Evolutionary conservation across 2,888 invertebrate genomes (phyloP).

Genomic region (Osmoderma eremita): DNA sequence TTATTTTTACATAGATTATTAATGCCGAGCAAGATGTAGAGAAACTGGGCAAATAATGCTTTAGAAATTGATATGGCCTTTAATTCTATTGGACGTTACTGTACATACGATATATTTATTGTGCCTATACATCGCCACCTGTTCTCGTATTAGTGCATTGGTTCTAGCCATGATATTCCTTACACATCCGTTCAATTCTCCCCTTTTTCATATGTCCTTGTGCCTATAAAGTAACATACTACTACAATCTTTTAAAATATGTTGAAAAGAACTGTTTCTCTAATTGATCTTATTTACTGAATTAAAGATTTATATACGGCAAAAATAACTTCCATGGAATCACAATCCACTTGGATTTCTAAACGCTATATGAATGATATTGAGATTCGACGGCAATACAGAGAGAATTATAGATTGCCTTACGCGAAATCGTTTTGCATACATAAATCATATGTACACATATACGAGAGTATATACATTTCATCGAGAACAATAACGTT

Average conservation of each 20-base stretch:
- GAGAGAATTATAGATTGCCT: constrained; percentile 10
- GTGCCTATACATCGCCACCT: constrained; percentile 13
- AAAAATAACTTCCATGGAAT: too few species aligned
- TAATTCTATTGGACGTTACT: too few species aligned
- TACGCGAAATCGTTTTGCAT: constrained; percentile 19
- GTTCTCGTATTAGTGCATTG: constrained; percentile 3
- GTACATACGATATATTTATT: too few species aligned
- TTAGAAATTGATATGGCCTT: too few species aligned
- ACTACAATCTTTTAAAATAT: constrained; percentile 18
- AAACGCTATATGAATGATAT: constrained; percentile 26
- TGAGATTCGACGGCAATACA: constrained; percentile 5
- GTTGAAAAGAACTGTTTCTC: constrained; percentile 10
- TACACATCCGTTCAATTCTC: constrained; percentile 25
- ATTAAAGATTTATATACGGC: constrained; percentile 25
- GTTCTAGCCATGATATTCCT: constrained; percentile 28
- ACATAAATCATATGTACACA: constrained; percentile 27
- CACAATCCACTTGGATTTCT: too few species aligned
- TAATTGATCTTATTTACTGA: constrained; percentile 37
- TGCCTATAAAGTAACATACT: background rate
- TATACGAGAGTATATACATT: constrained; percentile 37
- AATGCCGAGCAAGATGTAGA: too few species aligned
- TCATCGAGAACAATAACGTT: constrained; percentile 35
- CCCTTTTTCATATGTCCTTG: background rate
- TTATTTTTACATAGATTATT: too few species aligned
- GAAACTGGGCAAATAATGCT: too few species aligned